Percentiles rank a stretch among this genome's conserved stretches.
Conservation (phyloP, 1,140 invertebrate species). For the Sipha flava region DNA sequence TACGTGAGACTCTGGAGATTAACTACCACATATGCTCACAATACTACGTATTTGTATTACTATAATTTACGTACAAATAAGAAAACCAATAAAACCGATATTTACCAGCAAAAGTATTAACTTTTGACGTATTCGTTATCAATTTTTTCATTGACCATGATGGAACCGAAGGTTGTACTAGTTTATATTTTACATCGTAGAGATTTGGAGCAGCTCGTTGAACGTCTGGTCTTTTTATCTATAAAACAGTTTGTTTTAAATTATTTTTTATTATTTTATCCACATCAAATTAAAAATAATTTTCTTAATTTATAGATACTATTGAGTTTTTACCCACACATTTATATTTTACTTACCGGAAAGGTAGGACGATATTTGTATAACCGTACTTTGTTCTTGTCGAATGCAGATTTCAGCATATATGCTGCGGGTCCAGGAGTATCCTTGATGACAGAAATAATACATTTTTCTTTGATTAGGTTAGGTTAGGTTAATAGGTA, state of each 20-base stretch:
- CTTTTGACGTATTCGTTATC: not conserved
- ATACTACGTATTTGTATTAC: no score
- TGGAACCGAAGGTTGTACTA: not conserved
- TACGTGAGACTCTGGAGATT: no score
- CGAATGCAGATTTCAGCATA: not conserved
- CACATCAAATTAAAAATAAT: not conserved
- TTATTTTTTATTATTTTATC: not conserved
- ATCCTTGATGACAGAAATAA: not conserved
- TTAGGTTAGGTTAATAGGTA: not conserved
- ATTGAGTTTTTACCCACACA: not conserved
- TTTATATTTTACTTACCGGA: no score
- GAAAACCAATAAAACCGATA: no score
- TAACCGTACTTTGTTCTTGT: no score
- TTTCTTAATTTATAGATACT: no score
- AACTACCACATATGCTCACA: no score
- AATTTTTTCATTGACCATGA: not conserved
- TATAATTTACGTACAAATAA: no score
- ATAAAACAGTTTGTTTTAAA: not conserved
- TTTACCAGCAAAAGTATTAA: no score
- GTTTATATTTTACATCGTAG: not conserved
- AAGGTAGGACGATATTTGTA: no score
- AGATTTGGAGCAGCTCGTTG: not conserved
- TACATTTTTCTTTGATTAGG: not conserved
- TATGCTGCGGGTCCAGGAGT: not conserved
- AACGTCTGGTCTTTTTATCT: not conserved